Evolutionary conservation across 2,113 vertebrate genomes (phyloP), one percentile per base, ranked within the genome.

Genomic region (Parotia lawesii): DNA sequence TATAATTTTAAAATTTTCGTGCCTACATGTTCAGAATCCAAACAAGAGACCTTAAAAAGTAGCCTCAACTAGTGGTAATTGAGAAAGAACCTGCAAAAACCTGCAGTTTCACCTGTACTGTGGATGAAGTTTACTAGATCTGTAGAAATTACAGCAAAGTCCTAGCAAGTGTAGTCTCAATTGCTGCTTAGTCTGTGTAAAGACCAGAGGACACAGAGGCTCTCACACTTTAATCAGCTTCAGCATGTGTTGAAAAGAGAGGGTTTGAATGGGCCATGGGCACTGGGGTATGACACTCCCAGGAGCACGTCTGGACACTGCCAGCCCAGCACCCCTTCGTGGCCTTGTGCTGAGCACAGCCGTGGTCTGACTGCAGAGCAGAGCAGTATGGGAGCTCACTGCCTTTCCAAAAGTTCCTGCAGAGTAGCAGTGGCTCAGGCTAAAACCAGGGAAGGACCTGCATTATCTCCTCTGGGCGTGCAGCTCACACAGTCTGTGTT

Each of bases 391-490:
- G 25, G 29, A 92, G 42, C 42, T 70, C 47, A 33, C 2, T 2
- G 7, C 44, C 56, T 70, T 85, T 37, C 79, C 56, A 23, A 29
- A 70, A 62, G 29, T 5, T 64, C 29, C 42, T 23, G 38, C 35
- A 44, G 48, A 75, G 44, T 58, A 23, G 17, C 0, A 0, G 20
- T 48, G 42, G 50, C 37, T 69, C 65, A 18, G 45, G 27, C 47
- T 62, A 23, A 72, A 71, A 25, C 1, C 31, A 28, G 35, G 24
- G 20, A 53, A 67, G 20, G 23, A 42, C 25, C 21, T 7, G 1
- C 0, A 0, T 27, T n/a, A 10, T 57, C 40, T 85, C 37, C 35
- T 61, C 48, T 18, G 38, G 62, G 8, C 0, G 0, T 29, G 24
- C 44, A 44, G 50, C 19, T 54, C 18, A 12, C 51, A 6, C 0